Base-by-base conservation (phyloP, 2,113 vertebrate species). In the Amblyopsis rosae region DNA sequence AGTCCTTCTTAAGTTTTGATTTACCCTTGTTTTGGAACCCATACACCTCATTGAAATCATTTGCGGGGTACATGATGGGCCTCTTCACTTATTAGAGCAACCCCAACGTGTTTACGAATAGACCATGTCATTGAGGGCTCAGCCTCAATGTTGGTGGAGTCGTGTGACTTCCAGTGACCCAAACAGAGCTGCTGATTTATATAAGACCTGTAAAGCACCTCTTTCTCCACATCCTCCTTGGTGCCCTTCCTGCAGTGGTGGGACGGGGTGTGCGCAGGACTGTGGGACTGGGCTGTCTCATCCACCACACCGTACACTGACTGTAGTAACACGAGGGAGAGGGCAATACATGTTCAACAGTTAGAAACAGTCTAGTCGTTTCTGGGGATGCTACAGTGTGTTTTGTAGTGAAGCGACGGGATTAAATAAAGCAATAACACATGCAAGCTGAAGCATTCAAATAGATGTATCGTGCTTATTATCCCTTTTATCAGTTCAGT, bases 221-320 rank as follows among this genome's bases (percentile, higher is more conserved):
- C 96, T 76, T 96, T 99, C 80, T 95, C 91, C 69, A 99, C 91
- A 59, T 98, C 96, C 54, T 99, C 98, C 81, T 96, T 98, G 47
- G 96, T 98, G 3, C 94, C 94, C 88, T 98, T 98, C 61, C 95
- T 94, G 88, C 90, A 16, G 0, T 93, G 94, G 3, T 95, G 96
- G 9, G 89, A 90, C 3, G 94, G 92, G 64, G 93, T 77, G 33
- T 98, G 97, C 59, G 95, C 86, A 1, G 97, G 97, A 76, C 97
- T 99, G 55, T 96, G 96, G 0, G 93, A 92, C 88, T 95, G 96
- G 6, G 75, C 64, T 54, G 95, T 92, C 80, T 99, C 98, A 59
- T 99, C 96, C 3, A 91, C 90, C 50, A 99, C 82, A 0, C 97
- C 96, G 0, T 99, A 99, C 13, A 99, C 98, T 0, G 98, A 99